Base-by-base conservation (phyloP, 1,140 invertebrate genomes). In the Macrobrachium rosenbergii region DNA sequence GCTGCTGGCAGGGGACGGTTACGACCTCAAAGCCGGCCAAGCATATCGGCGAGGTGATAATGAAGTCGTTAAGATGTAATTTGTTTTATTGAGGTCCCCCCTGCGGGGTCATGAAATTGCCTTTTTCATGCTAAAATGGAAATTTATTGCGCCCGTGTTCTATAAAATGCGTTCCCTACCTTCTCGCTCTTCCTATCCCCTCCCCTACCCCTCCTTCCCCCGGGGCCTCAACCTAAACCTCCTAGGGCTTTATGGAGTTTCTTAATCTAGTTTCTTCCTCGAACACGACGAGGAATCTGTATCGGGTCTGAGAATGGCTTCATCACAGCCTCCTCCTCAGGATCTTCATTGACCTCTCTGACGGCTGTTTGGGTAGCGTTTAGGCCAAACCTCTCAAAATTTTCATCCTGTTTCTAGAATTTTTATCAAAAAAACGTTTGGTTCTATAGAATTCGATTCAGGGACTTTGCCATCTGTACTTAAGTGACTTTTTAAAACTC, bases 111-210 rank as follows among this genome's bases (percentile, higher is more conserved):
- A 82, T 82, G 64, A 69, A 82, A 82, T 82, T 82, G 80, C 23
- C 62, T 69, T 64, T 82, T 82, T 69, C 80, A 82, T 82, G 63
- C 80, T 82, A 82, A 82, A 82, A 82, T 64, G 45, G 23, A 43
- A 69, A 69, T 69, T 69, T 82, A 67, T 69, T 52, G 62, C 52
- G n/a, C 7, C 21, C 14, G 28, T 79, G 23, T 59, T 75, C 19
- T 37, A 75, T 37, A 37, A 23, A 43, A 43, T 17, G 17, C 76
- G 23, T 17, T 58, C 58, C 52, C 76, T 21, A 19, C 52, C 76
- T 58, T n/a, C n/a, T 64, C 19, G 3, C 23, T 64, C 78, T 37
- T 64, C n/a, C 62, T 23, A 5, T 45, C 10, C 16, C 62, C 63
- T 21, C 19, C 62, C 59, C 17, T 64, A n/a, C 28, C 5, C 21